These are phyloP conservation scores for Aplysina aerophoba DNA, from an alignment of 37 sponge, comb jelly and placozoan species.

Conservation along the genomic window DNA sequence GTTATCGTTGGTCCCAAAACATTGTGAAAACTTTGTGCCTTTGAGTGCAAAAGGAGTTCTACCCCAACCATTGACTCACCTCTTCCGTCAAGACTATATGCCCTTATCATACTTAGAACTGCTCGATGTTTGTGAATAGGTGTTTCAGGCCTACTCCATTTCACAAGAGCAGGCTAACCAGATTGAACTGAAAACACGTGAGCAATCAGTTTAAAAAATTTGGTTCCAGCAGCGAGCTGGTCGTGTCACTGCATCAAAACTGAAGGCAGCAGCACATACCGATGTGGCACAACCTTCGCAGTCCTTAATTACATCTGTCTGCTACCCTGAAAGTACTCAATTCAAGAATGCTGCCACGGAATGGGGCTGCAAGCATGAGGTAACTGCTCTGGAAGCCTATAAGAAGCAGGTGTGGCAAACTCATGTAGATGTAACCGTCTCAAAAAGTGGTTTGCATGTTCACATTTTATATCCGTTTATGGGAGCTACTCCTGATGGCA, in stretches of 20 bases:
- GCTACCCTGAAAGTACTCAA: slow-evolving; percentile 34
- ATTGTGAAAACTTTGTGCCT: too few species aligned
- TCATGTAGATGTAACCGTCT: background rate
- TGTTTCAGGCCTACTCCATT: too few species aligned
- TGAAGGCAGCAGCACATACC: slow-evolving; percentile 25
- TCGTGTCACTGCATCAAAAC: slow-evolving; percentile 40
- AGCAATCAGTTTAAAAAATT: slow-evolving; percentile 6
- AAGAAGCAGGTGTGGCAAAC: too few species aligned
- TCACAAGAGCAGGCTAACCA: background rate
- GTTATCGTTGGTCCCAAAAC: too few species aligned
- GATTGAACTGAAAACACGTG: slow-evolving; percentile 30
- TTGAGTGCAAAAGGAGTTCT: too few species aligned
- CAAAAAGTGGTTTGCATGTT: slow-evolving; percentile 30
- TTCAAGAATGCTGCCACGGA: slow-evolving; percentile 19
- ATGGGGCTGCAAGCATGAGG: slow-evolving; percentile 50
- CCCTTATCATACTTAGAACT: too few species aligned
- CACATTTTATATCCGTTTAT: background rate
- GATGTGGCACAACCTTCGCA: slow-evolving; percentile 9
- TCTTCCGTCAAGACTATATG: too few species aligned
- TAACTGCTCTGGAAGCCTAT: slow-evolving; percentile 24
- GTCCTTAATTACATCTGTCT: slow-evolving; percentile 25
- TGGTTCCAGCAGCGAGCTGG: slow-evolving; percentile 47
- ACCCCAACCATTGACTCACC: too few species aligned
- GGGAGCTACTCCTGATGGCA: slow-evolving; percentile 33
- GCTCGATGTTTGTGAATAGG: too few species aligned